Evolutionary conservation across 2,888 invertebrate species (phyloP), one percentile per base, ranked within the genome.

Genomic region (Agriopis aurantiaria): DNA sequence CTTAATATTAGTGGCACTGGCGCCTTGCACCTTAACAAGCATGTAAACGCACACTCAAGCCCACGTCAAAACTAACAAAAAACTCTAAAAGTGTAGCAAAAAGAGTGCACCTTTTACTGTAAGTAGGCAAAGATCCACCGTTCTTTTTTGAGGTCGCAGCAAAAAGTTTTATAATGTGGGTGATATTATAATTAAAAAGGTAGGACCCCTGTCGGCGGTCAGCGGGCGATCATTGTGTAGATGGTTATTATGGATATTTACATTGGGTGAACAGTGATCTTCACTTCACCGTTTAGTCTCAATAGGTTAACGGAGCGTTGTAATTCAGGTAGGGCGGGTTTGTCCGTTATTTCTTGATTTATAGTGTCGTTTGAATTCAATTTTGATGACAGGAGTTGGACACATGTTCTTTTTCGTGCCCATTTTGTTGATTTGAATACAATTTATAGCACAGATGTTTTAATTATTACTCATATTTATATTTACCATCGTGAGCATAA

Each of bases 111-210:
- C 62, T 57, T 61, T 62, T 62, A 62, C 62, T 43, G 33, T 62
- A 61, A 41, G 69, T 62, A 58, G 52, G 61, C 63, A 60, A 57
- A 52, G 46, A 51, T 51, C 72, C 23, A 11, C 17, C 51, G 17
- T 33, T 55, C 8, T 75, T 83, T 81, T 84, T 82, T 80, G 75
- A 80, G 74, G 75, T 60, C 17, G 12, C 33, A 64, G 66, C 63
- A 71, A 66, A 71, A 71, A 66, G 66, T 70, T 86, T 89, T 89
- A 88, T 91, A 92, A 91, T 91, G 90, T 91, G 89, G 91, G 89
- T 94, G 94, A 94, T 94, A 93, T 93, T 92, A 89, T 94, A 94
- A 94, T 94, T 93, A 92, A 90, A 91, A 90, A 86, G 88, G 83
- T 88, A 82, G 70, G 43, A 63, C 63, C 90, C 91, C 90, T 89